Evolutionary conservation across 2,888 invertebrate species (phyloP).

Genomic region (Orchesella flavescens): DNA sequence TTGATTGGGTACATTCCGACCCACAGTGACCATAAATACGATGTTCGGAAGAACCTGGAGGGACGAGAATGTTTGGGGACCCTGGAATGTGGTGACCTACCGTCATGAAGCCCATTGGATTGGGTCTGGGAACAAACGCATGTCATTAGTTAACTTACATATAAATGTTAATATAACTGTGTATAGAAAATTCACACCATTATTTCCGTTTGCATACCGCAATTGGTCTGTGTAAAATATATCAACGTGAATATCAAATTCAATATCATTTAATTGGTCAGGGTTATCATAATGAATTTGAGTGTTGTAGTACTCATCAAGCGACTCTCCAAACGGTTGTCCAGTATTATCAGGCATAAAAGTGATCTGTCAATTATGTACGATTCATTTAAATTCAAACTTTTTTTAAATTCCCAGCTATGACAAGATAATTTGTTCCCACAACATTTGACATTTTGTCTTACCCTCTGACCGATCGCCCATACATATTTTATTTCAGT

Average conservation of each 20-base stretch:
- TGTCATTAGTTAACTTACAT: too few species aligned
- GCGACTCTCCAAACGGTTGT: conserved; percentile 12
- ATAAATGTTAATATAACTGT: too few species aligned
- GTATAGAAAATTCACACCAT: too few species aligned
- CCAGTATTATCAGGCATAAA: conserved; percentile 41
- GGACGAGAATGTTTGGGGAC: conserved; percentile 44
- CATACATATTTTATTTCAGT: background rate
- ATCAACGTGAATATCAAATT: conserved; percentile 32
- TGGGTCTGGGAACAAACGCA: too few species aligned
- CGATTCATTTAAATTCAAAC: background rate
- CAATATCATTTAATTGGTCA: background rate
- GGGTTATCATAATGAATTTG: conserved; percentile 56
- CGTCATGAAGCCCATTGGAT: conserved; percentile 19
- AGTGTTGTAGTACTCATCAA: conserved; percentile 36
- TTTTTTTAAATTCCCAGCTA: too few species aligned
- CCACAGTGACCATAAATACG: conserved; percentile 38
- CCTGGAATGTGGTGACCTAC: conserved; percentile 52
- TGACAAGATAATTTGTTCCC: too few species aligned
- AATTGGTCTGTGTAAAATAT: conserved; percentile 31
- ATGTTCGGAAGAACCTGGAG: conserved; percentile 25
- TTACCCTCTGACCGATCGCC: background rate
- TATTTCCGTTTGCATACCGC: too few species aligned
- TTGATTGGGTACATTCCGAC: conserved; percentile 13
- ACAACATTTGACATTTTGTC: too few species aligned
- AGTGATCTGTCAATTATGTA: background rate